phyloP scores from a whole-genome alignment of 2,888 invertebrate genomes.

The Proisotoma minuta region DNA sequence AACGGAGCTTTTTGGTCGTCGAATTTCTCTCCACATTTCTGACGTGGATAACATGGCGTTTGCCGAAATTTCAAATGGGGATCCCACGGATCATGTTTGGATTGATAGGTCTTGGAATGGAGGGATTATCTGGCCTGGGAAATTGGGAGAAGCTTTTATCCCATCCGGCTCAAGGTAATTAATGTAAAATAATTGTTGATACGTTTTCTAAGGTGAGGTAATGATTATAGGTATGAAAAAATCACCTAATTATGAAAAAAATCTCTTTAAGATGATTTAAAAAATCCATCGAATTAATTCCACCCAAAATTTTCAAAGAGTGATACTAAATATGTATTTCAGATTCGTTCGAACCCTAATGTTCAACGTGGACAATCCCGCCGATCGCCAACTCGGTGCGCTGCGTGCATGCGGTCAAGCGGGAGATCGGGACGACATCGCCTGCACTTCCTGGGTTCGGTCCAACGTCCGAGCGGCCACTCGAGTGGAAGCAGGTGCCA shows the following conservation, averaged over 20 bases:
- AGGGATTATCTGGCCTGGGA: conserved; percentile 30
- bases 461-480: conserved; percentile 26
- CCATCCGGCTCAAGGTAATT: conserved; percentile 15
- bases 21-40: conserved; percentile 31
- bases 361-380: conserved; percentile 41
- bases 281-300: too few relatives aligned
- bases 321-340: too few relatives aligned
- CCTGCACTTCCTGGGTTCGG: conserved; percentile 41
- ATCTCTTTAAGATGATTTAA: too few relatives aligned
- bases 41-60: conserved; percentile 42
- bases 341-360: conserved; percentile 17
- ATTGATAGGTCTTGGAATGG: conserved; percentile 40
- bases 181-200: neutral
- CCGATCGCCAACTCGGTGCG: conserved; percentile 29
- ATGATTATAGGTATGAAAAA: too few relatives aligned
- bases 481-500: conserved; percentile 38
- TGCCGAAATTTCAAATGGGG: conserved; percentile 32
- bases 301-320: too few relatives aligned
- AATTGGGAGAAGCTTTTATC: conserved; percentile 29
- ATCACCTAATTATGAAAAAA: too few relatives aligned
- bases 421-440: conserved; percentile 26
- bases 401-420: conserved; percentile 40
- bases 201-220: too few relatives aligned
- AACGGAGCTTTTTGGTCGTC: conserved; percentile 26
- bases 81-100: conserved; percentile 38